These are phyloP conservation scores for Microcaecilia unicolor DNA, from an alignment of 2,797 vertebrate genomes.

Conservation along the genomic window DNA sequence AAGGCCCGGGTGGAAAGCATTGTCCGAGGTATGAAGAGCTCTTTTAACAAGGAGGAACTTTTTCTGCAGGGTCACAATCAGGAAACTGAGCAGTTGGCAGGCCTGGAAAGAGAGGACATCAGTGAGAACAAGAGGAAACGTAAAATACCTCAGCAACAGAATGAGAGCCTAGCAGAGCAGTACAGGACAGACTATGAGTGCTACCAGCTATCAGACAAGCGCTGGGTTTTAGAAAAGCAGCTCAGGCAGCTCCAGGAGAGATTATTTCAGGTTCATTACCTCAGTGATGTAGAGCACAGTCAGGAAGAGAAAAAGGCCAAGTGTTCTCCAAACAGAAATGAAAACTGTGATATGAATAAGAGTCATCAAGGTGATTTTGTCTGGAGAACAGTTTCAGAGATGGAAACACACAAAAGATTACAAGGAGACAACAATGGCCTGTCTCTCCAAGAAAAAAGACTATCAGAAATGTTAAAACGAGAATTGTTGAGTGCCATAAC, in stretches of 20 bases:
- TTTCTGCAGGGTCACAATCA: constrained; percentile 4
- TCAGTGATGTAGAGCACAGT: constrained; percentile 23
- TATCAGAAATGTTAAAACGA: constrained; percentile 70
- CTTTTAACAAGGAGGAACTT: constrained; percentile 41
- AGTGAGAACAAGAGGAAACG: constrained; percentile 77
- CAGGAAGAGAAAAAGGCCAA: background rate
- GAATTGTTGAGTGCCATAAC: constrained; percentile 70
- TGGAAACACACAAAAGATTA: background rate
- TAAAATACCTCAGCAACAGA: constrained; percentile 67
- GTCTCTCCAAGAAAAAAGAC: constrained; percentile 39
- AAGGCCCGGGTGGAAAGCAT: constrained; percentile 88
- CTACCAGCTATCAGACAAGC: constrained; percentile 74
- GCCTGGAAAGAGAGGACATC: constrained; percentile 18
- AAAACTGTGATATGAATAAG: background rate
- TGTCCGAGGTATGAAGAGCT: constrained; percentile 73
- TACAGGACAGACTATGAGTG: constrained; percentile 57
- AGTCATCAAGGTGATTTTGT: constrained; percentile 21
- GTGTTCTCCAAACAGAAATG: background rate
- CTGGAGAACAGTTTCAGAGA: constrained; percentile 12
- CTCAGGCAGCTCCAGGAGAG: constrained; percentile 74
- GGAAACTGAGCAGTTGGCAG: background rate
- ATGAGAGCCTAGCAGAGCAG: constrained; percentile 18
- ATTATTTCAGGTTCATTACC: constrained; percentile 62
- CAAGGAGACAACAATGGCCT: constrained; percentile 29
- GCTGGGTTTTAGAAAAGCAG: constrained; percentile 76